Evolutionary conservation across 2,888 invertebrate genomes (phyloP).

Genomic region (Mantis religiosa): DNA sequence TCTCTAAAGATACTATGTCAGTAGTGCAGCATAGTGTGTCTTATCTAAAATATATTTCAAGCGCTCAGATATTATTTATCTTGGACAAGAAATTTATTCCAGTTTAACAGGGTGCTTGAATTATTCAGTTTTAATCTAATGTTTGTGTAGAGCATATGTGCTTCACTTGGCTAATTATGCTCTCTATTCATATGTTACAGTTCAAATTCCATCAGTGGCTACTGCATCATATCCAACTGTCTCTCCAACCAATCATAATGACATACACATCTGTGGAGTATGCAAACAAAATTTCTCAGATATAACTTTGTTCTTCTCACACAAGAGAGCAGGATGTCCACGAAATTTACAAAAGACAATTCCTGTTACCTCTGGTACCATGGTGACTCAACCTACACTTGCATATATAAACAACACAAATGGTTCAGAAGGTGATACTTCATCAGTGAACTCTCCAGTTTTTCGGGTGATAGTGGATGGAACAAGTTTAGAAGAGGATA

Average conservation of each 20-base stretch:
- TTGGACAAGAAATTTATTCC: too few relatives aligned
- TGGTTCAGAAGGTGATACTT: neutral
- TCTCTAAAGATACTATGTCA: too few relatives aligned
- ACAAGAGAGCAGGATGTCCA: slow-evolving; percentile 30
- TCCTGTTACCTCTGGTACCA: neutral
- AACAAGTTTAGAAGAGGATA: neutral
- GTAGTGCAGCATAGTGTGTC: too few relatives aligned
- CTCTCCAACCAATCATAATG: slow-evolving; percentile 18
- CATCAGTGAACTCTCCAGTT: slow-evolving; percentile 2
- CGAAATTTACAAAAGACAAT: neutral
- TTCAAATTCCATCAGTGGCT: slow-evolving; percentile 7
- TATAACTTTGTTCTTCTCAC: slow-evolving; percentile 33
- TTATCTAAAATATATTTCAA: too few relatives aligned
- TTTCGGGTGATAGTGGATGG: slow-evolving; percentile 22
- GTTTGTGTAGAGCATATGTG: too few relatives aligned
- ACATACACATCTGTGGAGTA: slow-evolving; percentile 36
- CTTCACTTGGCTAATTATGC: too few relatives aligned
- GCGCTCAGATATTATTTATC: too few relatives aligned
- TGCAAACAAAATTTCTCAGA: slow-evolving; percentile 35
- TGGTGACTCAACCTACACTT: neutral
- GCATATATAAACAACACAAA: slow-evolving; percentile 6
- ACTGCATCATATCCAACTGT: neutral
- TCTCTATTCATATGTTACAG: neutral
- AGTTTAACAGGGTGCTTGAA: too few relatives aligned
- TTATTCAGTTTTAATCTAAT: too few relatives aligned